Base-by-base conservation (phyloP, 1,140 invertebrate species). In the Drosophila subpulchrella region DNA sequence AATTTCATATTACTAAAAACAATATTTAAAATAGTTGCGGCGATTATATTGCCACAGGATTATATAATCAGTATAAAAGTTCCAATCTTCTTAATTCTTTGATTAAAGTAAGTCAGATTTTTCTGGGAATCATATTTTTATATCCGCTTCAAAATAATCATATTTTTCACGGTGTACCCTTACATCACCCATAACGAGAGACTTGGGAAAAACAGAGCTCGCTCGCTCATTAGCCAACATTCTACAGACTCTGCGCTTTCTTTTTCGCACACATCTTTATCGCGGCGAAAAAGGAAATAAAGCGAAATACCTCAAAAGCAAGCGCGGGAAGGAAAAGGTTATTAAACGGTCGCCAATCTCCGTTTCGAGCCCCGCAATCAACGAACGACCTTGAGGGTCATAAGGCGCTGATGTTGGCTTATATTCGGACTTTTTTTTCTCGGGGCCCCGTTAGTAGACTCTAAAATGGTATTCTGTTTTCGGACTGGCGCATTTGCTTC, bases 261-360 rank as follows among this genome's bases (percentile, higher is more conserved):
- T 75, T 66, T 72, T 59, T 36, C 34, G 39, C 62, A 46, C 27
- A 24, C 44, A 63, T 77, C 62, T 82, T 62, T 84, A 88, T 88
- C 84, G 55, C 20, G 30, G 32, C 84, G 85, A 89, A 84, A 84
- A 89, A 84, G 84, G 84, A 89, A 89, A 75, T 65, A 89, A 89
- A 89, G 56, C 80, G 34, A 70, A 89, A 89, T 89, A 88, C 55
- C 83, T 88, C 47, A 77, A 20, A 66, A 12, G 48, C 54, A 12
- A 65, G 41, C 17, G n/a, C 46, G 27, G 50, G 57, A 32, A 56
- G 41, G 57, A 83, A 86, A 76, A 70, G 42, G 82, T 88, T 86
- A 83, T 86, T 88, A 86, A 80, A 76, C 67, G 70, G 57, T 56
- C 48, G 62, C 65, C 72, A 81, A 76, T 72, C 72, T 78, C 54